These are phyloP conservation scores for Limonius californicus DNA, from an alignment of 1,140 invertebrate species.

Conservation along the genomic window DNA sequence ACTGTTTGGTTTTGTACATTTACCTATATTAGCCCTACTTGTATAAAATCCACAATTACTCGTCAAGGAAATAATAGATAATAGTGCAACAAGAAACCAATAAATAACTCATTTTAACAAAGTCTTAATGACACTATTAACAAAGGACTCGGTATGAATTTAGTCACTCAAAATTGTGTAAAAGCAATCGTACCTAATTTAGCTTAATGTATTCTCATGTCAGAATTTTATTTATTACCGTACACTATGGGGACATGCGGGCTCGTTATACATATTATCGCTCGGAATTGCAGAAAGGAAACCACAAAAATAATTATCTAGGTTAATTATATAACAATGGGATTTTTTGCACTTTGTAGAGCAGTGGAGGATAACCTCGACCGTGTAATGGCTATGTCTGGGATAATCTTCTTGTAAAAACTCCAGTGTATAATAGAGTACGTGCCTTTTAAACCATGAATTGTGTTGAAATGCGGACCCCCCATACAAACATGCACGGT, in stretches of 20 bases:
- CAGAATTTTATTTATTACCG: slow-evolving; percentile 10
- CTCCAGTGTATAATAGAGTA: background rate
- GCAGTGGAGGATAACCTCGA: no score
- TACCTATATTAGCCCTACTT: no score
- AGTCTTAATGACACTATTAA: slow-evolving; percentile 1
- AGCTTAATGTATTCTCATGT: slow-evolving; percentile 10
- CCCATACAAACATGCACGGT: slow-evolving; percentile 4
- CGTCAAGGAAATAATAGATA: background rate
- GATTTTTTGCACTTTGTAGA: background rate
- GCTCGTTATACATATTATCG: slow-evolving; percentile 6
- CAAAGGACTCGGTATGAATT: background rate
- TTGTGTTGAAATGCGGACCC: background rate
- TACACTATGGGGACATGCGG: background rate
- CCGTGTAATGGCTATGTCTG: background rate
- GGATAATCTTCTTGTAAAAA: slow-evolving; percentile 1
- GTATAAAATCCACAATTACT: background rate
- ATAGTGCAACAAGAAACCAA: background rate
- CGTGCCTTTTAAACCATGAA: slow-evolving; percentile 9
- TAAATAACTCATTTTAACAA: background rate
- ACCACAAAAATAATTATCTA: slow-evolving; percentile 8
- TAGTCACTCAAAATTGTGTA: slow-evolving; percentile 5
- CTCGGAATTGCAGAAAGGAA: slow-evolving; percentile 7
- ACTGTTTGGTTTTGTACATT: no score
- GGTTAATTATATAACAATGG: slow-evolving; percentile 3
- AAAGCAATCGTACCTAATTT: slow-evolving; percentile 7